Evolutionary conservation across 2,797 vertebrate genomes (phyloP).

Genomic region (Melanotaenia trifasciata): DNA sequence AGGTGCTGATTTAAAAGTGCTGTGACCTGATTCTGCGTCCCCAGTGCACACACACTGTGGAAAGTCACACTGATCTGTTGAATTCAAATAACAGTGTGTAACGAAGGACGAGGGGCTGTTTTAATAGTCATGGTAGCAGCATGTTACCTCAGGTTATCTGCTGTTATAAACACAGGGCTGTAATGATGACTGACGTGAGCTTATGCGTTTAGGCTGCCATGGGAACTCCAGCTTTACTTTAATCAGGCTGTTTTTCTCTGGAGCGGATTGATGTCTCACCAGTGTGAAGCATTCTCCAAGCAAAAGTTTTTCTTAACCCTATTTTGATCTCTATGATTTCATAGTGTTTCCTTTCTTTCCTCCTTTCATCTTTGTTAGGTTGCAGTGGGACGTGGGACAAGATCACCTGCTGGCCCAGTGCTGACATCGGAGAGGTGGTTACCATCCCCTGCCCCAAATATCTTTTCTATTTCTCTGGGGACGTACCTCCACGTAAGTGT

Average conservation of each 20-base stretch:
- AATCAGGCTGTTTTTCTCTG: conserved; percentile 27
- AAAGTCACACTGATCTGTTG: conserved; percentile 38
- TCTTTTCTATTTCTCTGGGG: conserved; percentile 84
- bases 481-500: conserved; percentile 81
- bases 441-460: conserved; percentile 88
- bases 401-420: conserved; percentile 92
- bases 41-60: conserved; percentile 12
- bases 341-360: neutral
- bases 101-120: conserved; percentile 37
- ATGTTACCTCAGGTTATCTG: conserved; percentile 46
- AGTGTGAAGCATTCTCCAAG: neutral
- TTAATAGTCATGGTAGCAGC: conserved; percentile 60
- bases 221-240: conserved; percentile 54
- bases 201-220: conserved; percentile 51
- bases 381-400: conserved; percentile 91
- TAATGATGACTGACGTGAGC: conserved; percentile 33
- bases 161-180: conserved; percentile 30
- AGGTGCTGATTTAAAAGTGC: conserved; percentile 19
- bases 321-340: neutral
- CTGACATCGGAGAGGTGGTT: conserved; percentile 85
- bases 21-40: conserved; percentile 18
- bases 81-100: conserved; percentile 52
- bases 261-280: neutral
- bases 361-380: conserved; percentile 74
- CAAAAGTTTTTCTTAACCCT: neutral